A percentile compares a stretch with the other conserved stretches of the same genome.
Evolutionary conservation across 2,113 vertebrate genomes (phyloP).

Genomic region (Sebastes fasciatus): DNA sequence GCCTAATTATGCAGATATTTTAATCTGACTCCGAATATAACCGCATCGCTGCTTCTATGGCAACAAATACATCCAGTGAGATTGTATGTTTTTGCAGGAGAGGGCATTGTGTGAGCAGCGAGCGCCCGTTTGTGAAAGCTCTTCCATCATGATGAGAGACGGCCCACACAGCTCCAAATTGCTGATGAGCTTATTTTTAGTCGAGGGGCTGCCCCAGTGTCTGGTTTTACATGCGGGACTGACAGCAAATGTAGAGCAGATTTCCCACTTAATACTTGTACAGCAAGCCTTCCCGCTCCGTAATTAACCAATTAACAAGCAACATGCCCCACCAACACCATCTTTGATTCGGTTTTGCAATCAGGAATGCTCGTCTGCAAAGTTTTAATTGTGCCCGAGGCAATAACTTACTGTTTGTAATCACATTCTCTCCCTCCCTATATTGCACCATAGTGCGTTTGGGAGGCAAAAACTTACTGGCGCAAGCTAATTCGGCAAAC

Average conservation of each 20-base stretch:
- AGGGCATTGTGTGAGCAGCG: slow-evolving; percentile 35
- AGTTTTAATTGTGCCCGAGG: slow-evolving; percentile 98
- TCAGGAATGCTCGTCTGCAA: slow-evolving; percentile 95
- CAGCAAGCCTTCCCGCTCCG: slow-evolving; percentile 85
- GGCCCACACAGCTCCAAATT: slow-evolving; percentile 74
- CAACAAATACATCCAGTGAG: slow-evolving; percentile 37
- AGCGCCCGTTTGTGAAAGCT: slow-evolving; percentile 60
- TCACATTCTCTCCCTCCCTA: slow-evolving; percentile 93
- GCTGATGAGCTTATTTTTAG: slow-evolving; percentile 82
- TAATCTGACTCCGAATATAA: slow-evolving; percentile 19
- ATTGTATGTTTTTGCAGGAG: slow-evolving; percentile 37
- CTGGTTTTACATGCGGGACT: slow-evolving; percentile 68
- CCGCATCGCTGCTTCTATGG: slow-evolving; percentile 23
- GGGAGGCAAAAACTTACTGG: slow-evolving; percentile 89
- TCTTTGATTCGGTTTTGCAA: slow-evolving; percentile 95
- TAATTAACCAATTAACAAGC: slow-evolving; percentile 99
- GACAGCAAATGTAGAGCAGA: slow-evolving; percentile 76
- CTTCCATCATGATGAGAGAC: slow-evolving; percentile 73
- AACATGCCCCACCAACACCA: slow-evolving; percentile 88
- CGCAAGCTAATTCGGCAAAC: slow-evolving; percentile 93
- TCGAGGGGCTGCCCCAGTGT: slow-evolving; percentile 72
- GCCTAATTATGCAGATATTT: slow-evolving; percentile 47
- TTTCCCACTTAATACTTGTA: slow-evolving; percentile 87
- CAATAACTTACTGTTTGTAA: slow-evolving; percentile 99
- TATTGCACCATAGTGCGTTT: slow-evolving; percentile 92